These are phyloP conservation scores for Tetragnatha montana DNA, from an alignment of 2,888 invertebrate species.

Conservation along the genomic window DNA sequence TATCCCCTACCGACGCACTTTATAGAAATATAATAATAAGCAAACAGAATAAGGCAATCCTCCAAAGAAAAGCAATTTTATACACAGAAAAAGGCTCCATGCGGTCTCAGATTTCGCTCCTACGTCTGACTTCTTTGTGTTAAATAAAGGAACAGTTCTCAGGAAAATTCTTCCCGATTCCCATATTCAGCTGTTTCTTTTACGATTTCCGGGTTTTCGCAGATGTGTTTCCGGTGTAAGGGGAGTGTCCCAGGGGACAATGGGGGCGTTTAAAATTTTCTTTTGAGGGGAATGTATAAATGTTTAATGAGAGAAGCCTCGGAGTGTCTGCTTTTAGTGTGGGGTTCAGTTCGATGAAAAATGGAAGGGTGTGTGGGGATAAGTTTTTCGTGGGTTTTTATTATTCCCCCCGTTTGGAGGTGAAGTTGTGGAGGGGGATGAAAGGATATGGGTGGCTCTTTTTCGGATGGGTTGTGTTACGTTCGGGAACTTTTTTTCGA, in stretches of 20 bases:
- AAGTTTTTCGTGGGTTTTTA: too few species aligned
- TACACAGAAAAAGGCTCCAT: neutral
- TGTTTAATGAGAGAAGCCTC: neutral
- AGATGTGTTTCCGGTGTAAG: constrained; percentile 47
- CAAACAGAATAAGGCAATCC: neutral
- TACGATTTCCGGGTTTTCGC: constrained; percentile 44
- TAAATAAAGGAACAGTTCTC: constrained; percentile 25
- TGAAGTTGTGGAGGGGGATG: too few species aligned
- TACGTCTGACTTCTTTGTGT: constrained; percentile 33
- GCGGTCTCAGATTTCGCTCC: constrained; percentile 26
- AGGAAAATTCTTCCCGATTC: neutral
- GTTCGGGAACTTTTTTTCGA: too few species aligned
- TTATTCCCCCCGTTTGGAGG: too few species aligned
- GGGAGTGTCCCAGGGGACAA: constrained; percentile 21
- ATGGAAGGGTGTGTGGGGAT: neutral
- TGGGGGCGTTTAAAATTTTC: constrained; percentile 17
- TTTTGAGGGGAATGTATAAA: neutral
- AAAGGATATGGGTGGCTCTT: too few species aligned
- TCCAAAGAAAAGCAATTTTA: constrained; percentile 19
- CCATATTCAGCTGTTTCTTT: constrained; percentile 4
- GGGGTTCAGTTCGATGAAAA: neutral
- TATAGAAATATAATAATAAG: constrained; percentile 26
- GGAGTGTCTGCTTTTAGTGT: neutral
- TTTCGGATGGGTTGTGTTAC: too few species aligned
- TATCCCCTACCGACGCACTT: constrained; percentile 10